Conservation (phyloP, 2,797 vertebrate species). For the Gouania willdenowi region DNA sequence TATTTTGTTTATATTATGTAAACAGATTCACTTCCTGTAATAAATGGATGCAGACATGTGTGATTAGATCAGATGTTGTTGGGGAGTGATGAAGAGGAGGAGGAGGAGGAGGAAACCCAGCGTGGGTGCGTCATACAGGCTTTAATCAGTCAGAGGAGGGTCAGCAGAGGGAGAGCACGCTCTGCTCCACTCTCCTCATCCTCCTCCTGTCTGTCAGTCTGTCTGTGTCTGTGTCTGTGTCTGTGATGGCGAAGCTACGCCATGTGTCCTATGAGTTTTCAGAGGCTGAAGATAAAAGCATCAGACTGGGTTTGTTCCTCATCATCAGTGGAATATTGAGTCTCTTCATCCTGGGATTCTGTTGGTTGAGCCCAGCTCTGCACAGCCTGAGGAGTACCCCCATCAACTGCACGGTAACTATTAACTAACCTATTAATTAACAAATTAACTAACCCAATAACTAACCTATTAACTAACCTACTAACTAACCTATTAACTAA, state of each 20-base stretch:
- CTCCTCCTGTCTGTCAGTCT: not conserved
- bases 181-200: slow-evolving; percentile 5
- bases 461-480: too few relatives aligned
- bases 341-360: slow-evolving; percentile 86
- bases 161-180: slow-evolving; percentile 9
- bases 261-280: slow-evolving; percentile 86
- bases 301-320: slow-evolving; percentile 86
- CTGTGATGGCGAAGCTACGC: slow-evolving; percentile 83
- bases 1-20: too few relatives aligned
- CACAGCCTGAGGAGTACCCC: slow-evolving; percentile 83
- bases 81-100: too few relatives aligned
- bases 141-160: slow-evolving; percentile 24
- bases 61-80: too few relatives aligned
- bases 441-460: too few relatives aligned
- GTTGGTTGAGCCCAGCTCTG: slow-evolving; percentile 88
- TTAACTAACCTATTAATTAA: too few relatives aligned
- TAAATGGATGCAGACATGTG: too few relatives aligned
- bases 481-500: too few relatives aligned
- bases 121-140: too few relatives aligned
- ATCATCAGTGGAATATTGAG: slow-evolving; percentile 86
- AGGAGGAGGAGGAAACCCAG: too few relatives aligned
- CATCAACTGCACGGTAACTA: slow-evolving; percentile 88
- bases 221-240: slow-evolving; percentile 3
- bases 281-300: slow-evolving; percentile 90
- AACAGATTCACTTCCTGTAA: too few relatives aligned